Conservation (phyloP, 2,113 vertebrate species). For the Charadrius vociferus region DNA sequence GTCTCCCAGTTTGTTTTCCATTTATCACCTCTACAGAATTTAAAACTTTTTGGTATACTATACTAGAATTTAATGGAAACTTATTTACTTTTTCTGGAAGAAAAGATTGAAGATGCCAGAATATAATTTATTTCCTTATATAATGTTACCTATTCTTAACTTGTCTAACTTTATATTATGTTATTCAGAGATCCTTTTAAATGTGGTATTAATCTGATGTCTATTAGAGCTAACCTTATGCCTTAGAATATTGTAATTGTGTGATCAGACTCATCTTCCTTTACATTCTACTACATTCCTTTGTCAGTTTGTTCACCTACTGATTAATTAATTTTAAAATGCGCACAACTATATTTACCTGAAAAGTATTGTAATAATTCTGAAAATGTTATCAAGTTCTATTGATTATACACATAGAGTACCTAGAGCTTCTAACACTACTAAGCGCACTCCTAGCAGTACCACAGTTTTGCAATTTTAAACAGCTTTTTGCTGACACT, state of each 20-base stretch:
- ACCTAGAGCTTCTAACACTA: not conserved
- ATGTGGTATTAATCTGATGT: not conserved
- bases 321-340: not conserved
- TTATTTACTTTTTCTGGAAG: not conserved
- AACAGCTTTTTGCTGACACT: not conserved
- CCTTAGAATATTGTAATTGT: not conserved
- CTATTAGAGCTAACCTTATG: not conserved
- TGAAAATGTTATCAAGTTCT: not conserved
- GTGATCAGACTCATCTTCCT: not conserved
- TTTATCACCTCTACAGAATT: not conserved
- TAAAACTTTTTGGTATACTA: not conserved
- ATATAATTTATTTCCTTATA: not conserved
- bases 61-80: not conserved
- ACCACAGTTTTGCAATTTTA: not conserved
- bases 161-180: not conserved
- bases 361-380: not conserved
- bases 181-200: not conserved
- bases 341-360: not conserved
- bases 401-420: not conserved
- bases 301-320: not conserved
- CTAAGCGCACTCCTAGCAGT: not conserved
- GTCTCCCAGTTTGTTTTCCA: not conserved
- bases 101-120: not conserved
- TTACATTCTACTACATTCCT: not conserved
- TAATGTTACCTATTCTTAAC: not conserved